These are phyloP conservation scores for Xiphophorus hellerii DNA, from an alignment of 2,113 vertebrate species.

Conservation along the genomic window DNA sequence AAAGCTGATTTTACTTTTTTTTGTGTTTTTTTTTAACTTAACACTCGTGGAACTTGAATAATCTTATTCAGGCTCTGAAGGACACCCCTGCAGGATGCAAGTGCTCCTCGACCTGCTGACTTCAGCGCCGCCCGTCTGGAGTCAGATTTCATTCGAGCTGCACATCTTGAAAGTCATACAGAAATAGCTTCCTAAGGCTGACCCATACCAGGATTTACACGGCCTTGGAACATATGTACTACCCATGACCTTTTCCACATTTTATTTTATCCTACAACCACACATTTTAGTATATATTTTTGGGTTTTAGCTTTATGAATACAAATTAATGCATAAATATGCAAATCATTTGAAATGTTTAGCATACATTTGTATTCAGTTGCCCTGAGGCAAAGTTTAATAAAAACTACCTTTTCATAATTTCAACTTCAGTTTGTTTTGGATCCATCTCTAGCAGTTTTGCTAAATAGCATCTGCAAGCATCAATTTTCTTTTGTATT, in stretches of 20 bases:
- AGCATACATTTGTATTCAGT: background rate
- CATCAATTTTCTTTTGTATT: background rate
- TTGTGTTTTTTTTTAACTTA: background rate
- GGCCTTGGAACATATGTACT: background rate
- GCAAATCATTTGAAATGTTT: background rate
- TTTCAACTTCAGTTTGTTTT: background rate
- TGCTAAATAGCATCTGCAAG: background rate
- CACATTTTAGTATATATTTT: no score
- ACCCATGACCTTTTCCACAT: background rate
- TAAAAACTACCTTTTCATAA: background rate
- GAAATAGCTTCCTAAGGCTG: constrained; percentile 64
- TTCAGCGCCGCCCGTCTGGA: constrained; percentile 28
- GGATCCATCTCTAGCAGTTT: background rate
- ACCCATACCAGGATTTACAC: constrained; percentile 40
- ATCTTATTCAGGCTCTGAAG: constrained; percentile 49
- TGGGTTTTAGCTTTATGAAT: background rate
- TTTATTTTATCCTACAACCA: background rate
- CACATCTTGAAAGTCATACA: constrained; percentile 52
- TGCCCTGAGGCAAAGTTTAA: background rate
- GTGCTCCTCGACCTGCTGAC: constrained; percentile 53
- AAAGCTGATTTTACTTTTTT: background rate
- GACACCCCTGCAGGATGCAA: constrained; percentile 24
- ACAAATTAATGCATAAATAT: background rate
- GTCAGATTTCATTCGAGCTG: constrained; percentile 66
- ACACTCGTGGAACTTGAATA: constrained; percentile 30